phyloP scores from a whole-genome alignment of 2,797 vertebrate species.

The Pseudomugil tenellus region DNA sequence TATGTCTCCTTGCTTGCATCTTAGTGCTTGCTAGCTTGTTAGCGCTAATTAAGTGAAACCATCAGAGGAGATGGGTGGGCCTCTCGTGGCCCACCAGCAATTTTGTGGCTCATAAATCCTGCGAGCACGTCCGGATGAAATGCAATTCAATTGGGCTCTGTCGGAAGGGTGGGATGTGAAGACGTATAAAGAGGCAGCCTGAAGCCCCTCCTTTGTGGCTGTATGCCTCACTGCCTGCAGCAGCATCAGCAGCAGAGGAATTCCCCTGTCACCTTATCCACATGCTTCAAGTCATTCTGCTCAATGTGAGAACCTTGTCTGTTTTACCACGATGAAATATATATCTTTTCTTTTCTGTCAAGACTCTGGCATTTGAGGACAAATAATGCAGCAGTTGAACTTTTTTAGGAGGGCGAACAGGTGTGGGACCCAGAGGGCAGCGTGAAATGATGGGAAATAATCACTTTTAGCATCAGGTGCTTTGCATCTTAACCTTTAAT shows the following conservation, averaged over 20 bases:
- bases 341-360: constrained; percentile 35
- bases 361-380: constrained; percentile 21
- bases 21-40: constrained; percentile 34
- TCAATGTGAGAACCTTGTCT: constrained; percentile 38
- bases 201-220: constrained; percentile 27
- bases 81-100: constrained; percentile 23
- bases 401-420: constrained; percentile 43
- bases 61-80: constrained; percentile 17
- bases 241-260: constrained; percentile 65
- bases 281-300: constrained; percentile 47
- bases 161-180: constrained; percentile 23
- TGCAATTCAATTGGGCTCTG: constrained; percentile 33
- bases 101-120: constrained; percentile 54
- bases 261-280: constrained; percentile 76
- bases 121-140: constrained; percentile 2
- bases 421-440: constrained; percentile 39
- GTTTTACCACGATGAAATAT: constrained; percentile 43
- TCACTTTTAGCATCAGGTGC: constrained; percentile 35
- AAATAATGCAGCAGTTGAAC: constrained; percentile 51
- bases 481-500: constrained; percentile 27
- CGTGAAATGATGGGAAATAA: constrained; percentile 32
- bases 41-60: constrained; percentile 60
- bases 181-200: constrained; percentile 11
- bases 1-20: constrained; percentile 10
- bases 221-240: constrained; percentile 54